Conservation (phyloP, 1,140 invertebrate species). For the Macrobrachium nipponense region DNA sequence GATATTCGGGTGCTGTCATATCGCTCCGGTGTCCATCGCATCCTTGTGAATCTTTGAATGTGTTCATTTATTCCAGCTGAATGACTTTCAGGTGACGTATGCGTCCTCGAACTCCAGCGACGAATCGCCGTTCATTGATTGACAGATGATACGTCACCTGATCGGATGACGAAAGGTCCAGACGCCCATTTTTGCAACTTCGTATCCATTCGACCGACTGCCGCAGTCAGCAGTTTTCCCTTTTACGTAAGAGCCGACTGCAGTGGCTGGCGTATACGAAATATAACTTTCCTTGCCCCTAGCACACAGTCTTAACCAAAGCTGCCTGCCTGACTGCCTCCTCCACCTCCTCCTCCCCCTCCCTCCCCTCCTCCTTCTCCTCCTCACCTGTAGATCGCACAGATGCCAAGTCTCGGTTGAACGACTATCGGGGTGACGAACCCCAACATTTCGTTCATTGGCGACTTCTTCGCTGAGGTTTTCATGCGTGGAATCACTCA, state of each 20-base stretch:
- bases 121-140: too few species aligned
- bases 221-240: neutral
- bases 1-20: neutral
- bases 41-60: neutral
- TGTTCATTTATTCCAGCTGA: neutral
- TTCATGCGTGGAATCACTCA: neutral
- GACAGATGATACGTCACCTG: too few species aligned
- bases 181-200: too few species aligned
- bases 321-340: neutral
- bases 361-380: too few species aligned
- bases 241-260: neutral
- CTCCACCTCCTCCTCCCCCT: too few species aligned
- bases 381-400: conserved; percentile 27
- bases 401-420: conserved; percentile 15
- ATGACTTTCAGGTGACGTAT: too few species aligned
- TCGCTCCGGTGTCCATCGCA: too few species aligned
- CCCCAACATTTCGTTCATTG: conserved; percentile 1
- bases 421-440: conserved; percentile 25
- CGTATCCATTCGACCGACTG: neutral
- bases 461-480: neutral
- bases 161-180: too few species aligned
- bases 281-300: conserved; percentile 31
- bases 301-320: conserved; percentile 17
- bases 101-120: too few species aligned
- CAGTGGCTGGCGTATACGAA: neutral